Base-by-base conservation (phyloP, 2,888 invertebrate species). In the Erannis defoliaria region DNA sequence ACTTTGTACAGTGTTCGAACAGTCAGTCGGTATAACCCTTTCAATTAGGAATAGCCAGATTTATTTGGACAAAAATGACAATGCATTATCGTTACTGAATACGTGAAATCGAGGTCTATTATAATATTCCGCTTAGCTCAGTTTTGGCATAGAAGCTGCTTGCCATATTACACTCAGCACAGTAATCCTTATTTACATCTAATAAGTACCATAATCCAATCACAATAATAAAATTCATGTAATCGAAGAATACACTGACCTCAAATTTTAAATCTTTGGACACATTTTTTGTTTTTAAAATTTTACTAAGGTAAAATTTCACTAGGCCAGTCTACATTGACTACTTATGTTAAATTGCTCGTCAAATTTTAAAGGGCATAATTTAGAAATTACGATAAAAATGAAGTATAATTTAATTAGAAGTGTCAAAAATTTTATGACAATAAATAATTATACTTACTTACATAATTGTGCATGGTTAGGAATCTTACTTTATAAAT, bases 241-340 rank as follows among this genome's bases (percentile, higher is more conserved):
- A 62, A 66, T 62, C 58, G 57, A 67, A 62, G 61, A 63, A 67
- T 55, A 64, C 62, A 70, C 64, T 64, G 70, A 67, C 67, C 66
- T 66, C 66, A 66, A 62, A 55, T 67, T 64, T 67, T 64, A 63
- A 70, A 68, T 70, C 70, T 70, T 70, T 70, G 70, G 70, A 66
- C 59, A 66, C 59, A 66, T 57, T 51, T 50, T 67, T 64, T 56
- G 5, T 26, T 48, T 49, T 40, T 9, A 53, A 56, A 54, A 64
- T 63, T 66, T 65, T 59, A 63, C 62, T 70, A 68, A 58, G 38
- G 56, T 66, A 67, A 62, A 70, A 66, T 68, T 68, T 62, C 21
- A 56, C 55, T 66, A 58, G 66, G 67, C 70, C 67, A 70, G 62
- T 62, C 48, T 56, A 56, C 40, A 62, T 62, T 62, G 55, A 53